These are phyloP conservation scores for Cyphomyrus discorhynchus DNA, from an alignment of 2,113 vertebrate species.

Conservation along the genomic window DNA sequence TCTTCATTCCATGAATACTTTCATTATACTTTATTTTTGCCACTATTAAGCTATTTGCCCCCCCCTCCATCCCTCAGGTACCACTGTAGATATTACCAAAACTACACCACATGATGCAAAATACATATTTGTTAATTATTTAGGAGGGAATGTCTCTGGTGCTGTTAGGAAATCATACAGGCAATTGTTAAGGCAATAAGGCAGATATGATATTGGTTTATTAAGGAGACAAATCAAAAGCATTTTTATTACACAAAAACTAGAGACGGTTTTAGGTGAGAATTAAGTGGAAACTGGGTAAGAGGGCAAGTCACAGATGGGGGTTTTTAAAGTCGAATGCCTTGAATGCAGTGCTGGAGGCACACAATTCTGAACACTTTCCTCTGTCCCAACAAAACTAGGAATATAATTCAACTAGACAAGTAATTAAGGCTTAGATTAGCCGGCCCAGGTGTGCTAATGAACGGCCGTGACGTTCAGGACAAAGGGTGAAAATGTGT, in stretches of 20 bases:
- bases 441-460: not conserved
- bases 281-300: not conserved
- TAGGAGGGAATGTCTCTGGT: not conserved
- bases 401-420: conserved; percentile 2
- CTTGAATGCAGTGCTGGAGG: not conserved
- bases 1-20: not conserved
- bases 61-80: not conserved
- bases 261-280: not conserved
- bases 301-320: not conserved
- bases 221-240: not conserved
- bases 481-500: not conserved
- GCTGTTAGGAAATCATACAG: not conserved
- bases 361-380: not conserved
- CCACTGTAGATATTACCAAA: not conserved
- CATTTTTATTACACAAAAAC: not conserved
- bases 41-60: not conserved
- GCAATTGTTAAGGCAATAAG: not conserved
- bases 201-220: not conserved
- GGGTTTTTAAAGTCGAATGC: not conserved
- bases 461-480: not conserved
- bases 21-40: not conserved
- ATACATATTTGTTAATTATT: not conserved
- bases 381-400: not conserved
- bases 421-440: not conserved
- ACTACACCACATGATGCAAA: not conserved